These are phyloP conservation scores for human DNA, from an alignment of 2,113 vertebrate genomes.

Conservation along the genomic window DNA sequence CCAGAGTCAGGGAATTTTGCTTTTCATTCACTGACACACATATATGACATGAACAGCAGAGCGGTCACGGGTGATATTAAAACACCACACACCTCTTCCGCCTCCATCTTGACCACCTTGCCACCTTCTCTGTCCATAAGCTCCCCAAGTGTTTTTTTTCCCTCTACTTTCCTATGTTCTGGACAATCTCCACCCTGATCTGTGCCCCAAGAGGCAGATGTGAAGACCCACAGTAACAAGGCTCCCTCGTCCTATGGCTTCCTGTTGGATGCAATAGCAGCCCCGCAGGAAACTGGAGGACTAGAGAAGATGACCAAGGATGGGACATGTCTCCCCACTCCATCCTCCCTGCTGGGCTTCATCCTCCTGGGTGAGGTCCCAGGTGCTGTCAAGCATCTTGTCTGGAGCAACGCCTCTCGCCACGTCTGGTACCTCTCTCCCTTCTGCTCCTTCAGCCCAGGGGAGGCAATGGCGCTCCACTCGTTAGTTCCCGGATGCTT, in stretches of 20 bases:
- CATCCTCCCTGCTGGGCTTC: background rate
- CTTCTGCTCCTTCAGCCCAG: background rate
- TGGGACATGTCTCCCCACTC: rapidly evolving
- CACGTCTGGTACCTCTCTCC: rapidly evolving
- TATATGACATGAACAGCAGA: rapidly evolving
- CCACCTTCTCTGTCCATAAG: background rate
- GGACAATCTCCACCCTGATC: background rate
- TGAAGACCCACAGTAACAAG: background rate
- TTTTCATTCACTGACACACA: background rate
- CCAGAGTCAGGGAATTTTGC: background rate
- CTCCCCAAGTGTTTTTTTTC: background rate
- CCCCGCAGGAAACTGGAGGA: rapidly evolving
- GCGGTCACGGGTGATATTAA: background rate
- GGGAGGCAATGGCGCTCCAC: rapidly evolving
- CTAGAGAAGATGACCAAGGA: no score
- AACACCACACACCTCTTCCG: rapidly evolving
- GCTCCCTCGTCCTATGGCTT: background rate
- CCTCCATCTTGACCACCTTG: background rate
- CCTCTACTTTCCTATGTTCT: no score
- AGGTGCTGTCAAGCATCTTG: background rate
- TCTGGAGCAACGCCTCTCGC: background rate
- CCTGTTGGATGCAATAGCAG: no score
- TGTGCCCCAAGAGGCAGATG: background rate
- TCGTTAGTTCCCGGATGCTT: background rate
- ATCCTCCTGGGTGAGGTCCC: background rate